These are phyloP conservation scores for Papilio polyxenes DNA, from an alignment of 1,140 invertebrate genomes.

Conservation along the genomic window DNA sequence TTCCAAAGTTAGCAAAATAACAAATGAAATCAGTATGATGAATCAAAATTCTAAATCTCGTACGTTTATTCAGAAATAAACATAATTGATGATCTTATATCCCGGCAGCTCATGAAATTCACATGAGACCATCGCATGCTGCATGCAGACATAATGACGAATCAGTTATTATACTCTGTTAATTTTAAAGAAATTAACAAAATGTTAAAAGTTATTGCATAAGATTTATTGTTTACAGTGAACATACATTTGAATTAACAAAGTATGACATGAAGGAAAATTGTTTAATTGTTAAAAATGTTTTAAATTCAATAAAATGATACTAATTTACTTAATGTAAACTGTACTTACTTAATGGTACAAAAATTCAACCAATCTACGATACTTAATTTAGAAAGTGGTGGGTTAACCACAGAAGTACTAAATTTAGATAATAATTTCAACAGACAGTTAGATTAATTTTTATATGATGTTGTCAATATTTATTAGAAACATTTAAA, in stretches of 20 bases:
- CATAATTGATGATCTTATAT: conserved; percentile 36
- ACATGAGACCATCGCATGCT: conserved; percentile 18
- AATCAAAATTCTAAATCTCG: conserved; percentile 19
- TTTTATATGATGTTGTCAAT: neutral
- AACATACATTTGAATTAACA: no score
- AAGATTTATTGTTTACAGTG: neutral
- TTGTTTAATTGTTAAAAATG: no score
- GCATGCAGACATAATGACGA: conserved; percentile 21
- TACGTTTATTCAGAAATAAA: conserved; percentile 34
- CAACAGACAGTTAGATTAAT: neutral
- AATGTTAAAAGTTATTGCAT: neutral
- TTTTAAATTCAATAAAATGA: no score
- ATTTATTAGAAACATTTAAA: neutral
- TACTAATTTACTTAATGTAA: neutral
- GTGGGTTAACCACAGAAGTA: neutral
- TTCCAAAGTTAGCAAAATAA: neutral
- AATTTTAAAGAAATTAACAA: neutral
- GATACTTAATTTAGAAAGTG: neutral
- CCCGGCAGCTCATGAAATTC: conserved; percentile 34
- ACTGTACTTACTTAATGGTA: neutral
- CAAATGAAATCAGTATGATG: conserved; percentile 15
- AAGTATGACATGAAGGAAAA: no score
- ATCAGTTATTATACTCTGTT: conserved; percentile 1
- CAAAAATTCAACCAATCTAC: neutral
- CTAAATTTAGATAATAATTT: neutral